phyloP scores from a whole-genome alignment of 2,888 invertebrate genomes.

The Lymantria monacha region DNA sequence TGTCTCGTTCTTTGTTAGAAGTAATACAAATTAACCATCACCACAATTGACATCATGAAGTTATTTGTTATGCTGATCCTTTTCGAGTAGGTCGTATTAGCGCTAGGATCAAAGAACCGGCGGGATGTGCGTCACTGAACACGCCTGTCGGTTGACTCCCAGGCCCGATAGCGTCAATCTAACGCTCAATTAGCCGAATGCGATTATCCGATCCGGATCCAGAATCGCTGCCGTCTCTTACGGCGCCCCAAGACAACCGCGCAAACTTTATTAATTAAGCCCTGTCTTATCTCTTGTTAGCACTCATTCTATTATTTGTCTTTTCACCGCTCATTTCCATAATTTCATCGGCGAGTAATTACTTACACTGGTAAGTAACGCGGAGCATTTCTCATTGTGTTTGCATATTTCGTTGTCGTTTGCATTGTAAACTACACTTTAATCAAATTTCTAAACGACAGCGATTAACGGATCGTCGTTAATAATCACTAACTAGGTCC shows the following conservation, averaged over 20 bases:
- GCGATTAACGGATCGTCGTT: slow-evolving; percentile 25
- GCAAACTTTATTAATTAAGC: slow-evolving; percentile 83
- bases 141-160: slow-evolving; percentile 43
- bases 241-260: slow-evolving; percentile 69
- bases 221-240: slow-evolving; percentile 65
- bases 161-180: slow-evolving; percentile 78
- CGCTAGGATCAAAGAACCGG: slow-evolving; percentile 47
- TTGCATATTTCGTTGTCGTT: slow-evolving; percentile 74
- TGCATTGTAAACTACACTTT: slow-evolving; percentile 59
- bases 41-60: slow-evolving; percentile 29
- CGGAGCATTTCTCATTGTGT: slow-evolving; percentile 69
- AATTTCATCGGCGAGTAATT: slow-evolving; percentile 79
- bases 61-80: slow-evolving; percentile 52
- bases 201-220: slow-evolving; percentile 79
- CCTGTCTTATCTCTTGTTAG: slow-evolving; percentile 83
- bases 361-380: slow-evolving; percentile 66
- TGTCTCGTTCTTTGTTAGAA: slow-evolving; percentile 49
- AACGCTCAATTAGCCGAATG: slow-evolving; percentile 80
- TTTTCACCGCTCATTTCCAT: slow-evolving; percentile 82
- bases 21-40: slow-evolving; percentile 37
- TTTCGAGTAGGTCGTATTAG: slow-evolving; percentile 61
- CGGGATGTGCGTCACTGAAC: slow-evolving; percentile 32
- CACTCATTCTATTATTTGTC: slow-evolving; percentile 83
- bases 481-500: slow-evolving; percentile 20
- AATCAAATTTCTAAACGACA: slow-evolving; percentile 45